Evolutionary conservation across 2,113 vertebrate species (phyloP).

Genomic region (Erythrocercus mccallii): DNA sequence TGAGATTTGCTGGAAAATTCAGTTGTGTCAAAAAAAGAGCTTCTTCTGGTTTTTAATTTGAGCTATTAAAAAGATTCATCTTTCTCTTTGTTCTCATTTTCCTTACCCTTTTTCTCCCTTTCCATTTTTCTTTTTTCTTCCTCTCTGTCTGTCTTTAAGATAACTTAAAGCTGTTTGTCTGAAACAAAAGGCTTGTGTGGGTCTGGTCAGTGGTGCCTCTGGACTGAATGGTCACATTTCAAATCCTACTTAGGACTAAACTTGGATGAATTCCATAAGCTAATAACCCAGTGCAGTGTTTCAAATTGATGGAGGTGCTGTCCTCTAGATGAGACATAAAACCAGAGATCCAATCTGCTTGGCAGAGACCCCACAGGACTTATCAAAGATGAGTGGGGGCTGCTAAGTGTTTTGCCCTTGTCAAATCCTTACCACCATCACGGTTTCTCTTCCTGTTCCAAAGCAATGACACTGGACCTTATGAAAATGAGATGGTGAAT

Average conservation of each 20-base stretch:
- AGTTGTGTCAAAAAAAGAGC: conserved; percentile 19
- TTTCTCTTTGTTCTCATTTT: conserved; percentile 23
- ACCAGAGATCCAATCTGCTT: conserved; percentile 59
- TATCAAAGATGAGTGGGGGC: conserved; percentile 63
- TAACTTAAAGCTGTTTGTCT: conserved; percentile 6
- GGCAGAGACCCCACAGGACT: conserved; percentile 68
- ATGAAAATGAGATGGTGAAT: conserved; percentile 56
- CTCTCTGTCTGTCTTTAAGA: neutral
- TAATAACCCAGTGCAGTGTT: conserved; percentile 57
- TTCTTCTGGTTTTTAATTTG: conserved; percentile 25
- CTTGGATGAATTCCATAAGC: conserved; percentile 59
- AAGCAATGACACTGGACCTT: conserved; percentile 39
- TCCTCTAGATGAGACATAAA: conserved; percentile 69
- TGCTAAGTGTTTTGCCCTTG: conserved; percentile 68
- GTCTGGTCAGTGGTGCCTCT: conserved; percentile 16
- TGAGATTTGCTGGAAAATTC: conserved; percentile 48
- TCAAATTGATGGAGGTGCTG: conserved; percentile 60
- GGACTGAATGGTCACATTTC: conserved; percentile 45
- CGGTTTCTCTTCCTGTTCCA: neutral
- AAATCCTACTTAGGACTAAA: conserved; percentile 55
- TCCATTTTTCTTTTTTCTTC: neutral
- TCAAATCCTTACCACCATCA: conserved; percentile 53
- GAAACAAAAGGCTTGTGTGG: neutral
- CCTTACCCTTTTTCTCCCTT: neutral
- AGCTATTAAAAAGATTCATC: conserved; percentile 28